Evolutionary conservation across 2,113 vertebrate genomes (phyloP).

Genomic region (Tenrec ecaudatus): DNA sequence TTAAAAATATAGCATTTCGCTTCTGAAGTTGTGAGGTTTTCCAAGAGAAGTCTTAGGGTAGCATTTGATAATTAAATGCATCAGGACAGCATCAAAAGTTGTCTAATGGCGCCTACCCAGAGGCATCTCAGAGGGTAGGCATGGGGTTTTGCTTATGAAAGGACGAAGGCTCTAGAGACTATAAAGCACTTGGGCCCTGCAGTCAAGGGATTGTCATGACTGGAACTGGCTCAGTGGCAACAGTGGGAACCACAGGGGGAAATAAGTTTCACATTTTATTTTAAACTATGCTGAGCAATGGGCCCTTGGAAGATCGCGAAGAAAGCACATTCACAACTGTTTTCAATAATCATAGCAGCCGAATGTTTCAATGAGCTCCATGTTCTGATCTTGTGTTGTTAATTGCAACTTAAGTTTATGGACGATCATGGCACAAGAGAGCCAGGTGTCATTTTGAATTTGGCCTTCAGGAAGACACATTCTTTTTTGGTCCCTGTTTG

Average conservation of each 20-base stretch:
- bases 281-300: not conserved
- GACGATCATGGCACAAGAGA: not conserved
- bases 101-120: not conserved
- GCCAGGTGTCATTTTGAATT: constrained; percentile 13
- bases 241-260: too few relatives aligned
- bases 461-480: constrained; percentile 46
- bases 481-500: constrained; percentile 36
- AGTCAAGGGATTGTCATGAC: too few relatives aligned
- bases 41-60: not conserved
- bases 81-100: not conserved
- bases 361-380: not conserved
- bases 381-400: not conserved
- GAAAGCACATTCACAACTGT: not conserved
- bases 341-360: constrained; percentile 10
- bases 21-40: not conserved
- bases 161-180: not conserved
- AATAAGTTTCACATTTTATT: too few relatives aligned
- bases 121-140: not conserved
- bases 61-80: not conserved
- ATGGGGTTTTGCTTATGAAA: not conserved
- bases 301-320: not conserved
- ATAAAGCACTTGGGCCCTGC: too few relatives aligned
- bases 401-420: not conserved
- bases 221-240: too few relatives aligned
- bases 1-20: not conserved